Conservation (phyloP, 2,113 vertebrate genomes). For the Neodon shergylaensis region DNA sequence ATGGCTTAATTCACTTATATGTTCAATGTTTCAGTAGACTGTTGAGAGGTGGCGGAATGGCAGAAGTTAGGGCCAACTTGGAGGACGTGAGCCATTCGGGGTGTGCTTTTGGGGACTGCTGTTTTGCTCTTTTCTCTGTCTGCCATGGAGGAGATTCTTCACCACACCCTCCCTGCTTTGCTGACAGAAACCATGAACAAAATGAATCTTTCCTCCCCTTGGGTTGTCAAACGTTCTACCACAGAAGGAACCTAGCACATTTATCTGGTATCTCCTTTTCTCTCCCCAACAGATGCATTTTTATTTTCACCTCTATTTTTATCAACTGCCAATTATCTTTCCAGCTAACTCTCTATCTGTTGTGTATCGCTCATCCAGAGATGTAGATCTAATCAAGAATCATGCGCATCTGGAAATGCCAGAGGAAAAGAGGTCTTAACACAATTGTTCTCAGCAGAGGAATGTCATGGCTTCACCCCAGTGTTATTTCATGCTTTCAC, state of each 20-base stretch:
- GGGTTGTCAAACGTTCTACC: background rate
- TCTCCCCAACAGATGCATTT: background rate
- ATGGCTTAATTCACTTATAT: background rate
- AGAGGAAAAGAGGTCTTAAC: constrained; percentile 31
- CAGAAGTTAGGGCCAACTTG: too few relatives aligned
- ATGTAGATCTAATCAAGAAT: background rate
- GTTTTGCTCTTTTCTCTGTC: background rate
- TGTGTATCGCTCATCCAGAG: background rate
- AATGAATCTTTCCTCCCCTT: background rate
- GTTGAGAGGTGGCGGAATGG: background rate
- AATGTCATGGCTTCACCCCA: background rate
- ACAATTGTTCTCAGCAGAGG: background rate
- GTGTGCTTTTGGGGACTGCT: background rate
- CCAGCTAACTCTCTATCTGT: background rate
- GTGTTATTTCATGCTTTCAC: background rate
- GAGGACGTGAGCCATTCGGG: background rate
- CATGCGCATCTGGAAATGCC: background rate
- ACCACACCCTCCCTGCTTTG: too few relatives aligned
- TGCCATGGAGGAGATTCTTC: background rate
- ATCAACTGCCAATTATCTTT: background rate
- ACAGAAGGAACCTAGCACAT: too few relatives aligned
- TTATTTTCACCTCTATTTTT: background rate
- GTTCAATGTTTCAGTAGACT: background rate
- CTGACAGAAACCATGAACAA: background rate
- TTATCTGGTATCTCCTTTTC: background rate